phyloP scores from a whole-genome alignment of 2,113 vertebrate species.

The Apteryx owenii region DNA sequence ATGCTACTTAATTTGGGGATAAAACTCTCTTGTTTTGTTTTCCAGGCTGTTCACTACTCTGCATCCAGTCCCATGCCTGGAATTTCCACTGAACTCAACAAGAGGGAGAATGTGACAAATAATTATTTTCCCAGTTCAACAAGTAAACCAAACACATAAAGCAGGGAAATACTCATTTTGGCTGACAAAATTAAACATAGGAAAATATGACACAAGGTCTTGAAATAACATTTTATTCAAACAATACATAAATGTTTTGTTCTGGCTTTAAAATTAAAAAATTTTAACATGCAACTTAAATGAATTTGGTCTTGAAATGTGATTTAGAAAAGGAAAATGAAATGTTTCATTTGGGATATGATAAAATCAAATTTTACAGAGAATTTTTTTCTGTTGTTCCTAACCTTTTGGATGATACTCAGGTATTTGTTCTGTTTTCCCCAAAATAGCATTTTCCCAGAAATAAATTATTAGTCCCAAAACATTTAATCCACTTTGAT shows the following conservation, averaged over 20 bases:
- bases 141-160: background rate
- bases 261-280: background rate
- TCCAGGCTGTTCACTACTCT: background rate
- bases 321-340: background rate
- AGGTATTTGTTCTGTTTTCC: background rate
- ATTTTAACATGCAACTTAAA: background rate
- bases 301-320: background rate
- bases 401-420: background rate
- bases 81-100: background rate
- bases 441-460: background rate
- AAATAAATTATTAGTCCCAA: background rate
- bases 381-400: background rate
- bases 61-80: background rate
- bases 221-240: background rate
- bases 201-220: background rate
- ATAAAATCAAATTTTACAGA: background rate
- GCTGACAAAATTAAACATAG: background rate
- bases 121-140: background rate
- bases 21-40: constrained; percentile 12
- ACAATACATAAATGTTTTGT: background rate
- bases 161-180: background rate
- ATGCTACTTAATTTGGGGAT: background rate
- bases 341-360: background rate
- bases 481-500: background rate
- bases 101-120: background rate